Evolutionary conservation across 2,113 vertebrate genomes (phyloP).

Genomic region (Dipodomys merriami): DNA sequence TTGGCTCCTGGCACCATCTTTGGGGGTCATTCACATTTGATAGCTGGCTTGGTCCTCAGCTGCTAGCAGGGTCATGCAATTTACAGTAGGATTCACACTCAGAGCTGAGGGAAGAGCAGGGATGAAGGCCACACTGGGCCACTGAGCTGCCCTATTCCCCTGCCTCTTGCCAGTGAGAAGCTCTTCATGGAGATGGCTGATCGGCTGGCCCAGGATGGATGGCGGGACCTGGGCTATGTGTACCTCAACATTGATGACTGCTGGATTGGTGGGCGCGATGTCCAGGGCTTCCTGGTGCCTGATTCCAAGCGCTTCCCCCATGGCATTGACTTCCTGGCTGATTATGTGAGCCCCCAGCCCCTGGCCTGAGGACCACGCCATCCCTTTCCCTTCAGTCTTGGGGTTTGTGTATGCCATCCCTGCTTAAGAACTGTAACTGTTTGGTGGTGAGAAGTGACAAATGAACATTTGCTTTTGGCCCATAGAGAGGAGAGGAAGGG

Average conservation of each 20-base stretch:
- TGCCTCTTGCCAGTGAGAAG: slow-evolving; percentile 84
- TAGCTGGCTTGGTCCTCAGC: not conserved
- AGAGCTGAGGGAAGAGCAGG: not conserved
- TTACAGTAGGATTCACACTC: not conserved
- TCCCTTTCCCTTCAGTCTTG: not conserved
- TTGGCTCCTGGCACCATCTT: not conserved
- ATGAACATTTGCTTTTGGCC: not conserved
- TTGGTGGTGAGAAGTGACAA: not conserved
- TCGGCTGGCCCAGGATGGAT: slow-evolving; percentile 89
- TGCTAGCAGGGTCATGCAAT: not conserved
- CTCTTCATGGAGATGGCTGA: slow-evolving; percentile 96
- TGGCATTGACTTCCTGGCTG: slow-evolving; percentile 90
- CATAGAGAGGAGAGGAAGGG: not conserved
- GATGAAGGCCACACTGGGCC: not conserved
- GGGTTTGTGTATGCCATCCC: not conserved
- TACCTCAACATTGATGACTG: slow-evolving; percentile 97
- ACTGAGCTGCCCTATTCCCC: not conserved
- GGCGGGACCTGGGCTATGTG: slow-evolving; percentile 88
- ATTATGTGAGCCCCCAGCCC: slow-evolving; percentile 86
- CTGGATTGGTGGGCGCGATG: slow-evolving; percentile 91
- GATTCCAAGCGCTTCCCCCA: slow-evolving; percentile 93
- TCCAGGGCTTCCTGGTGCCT: slow-evolving; percentile 86
- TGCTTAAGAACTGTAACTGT: not conserved
- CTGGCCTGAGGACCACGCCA: no score
- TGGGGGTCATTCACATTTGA: not conserved